Conservation (phyloP, 1,140 invertebrate species). For the Cotesia typhae region DNA sequence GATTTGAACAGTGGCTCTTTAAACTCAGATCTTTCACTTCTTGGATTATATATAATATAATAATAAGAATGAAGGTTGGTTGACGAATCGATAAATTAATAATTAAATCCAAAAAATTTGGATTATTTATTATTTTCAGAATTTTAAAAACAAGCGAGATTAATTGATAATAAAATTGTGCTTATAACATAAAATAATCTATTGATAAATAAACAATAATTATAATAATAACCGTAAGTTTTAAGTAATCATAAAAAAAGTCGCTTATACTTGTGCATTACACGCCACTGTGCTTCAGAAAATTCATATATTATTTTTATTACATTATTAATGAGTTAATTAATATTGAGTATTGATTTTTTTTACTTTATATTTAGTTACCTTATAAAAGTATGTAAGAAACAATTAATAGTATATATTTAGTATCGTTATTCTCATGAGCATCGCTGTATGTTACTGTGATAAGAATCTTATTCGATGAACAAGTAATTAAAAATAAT, state of each 20-base stretch:
- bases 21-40: slow-evolving; percentile 16
- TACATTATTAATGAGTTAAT: background rate
- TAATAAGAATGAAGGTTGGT: background rate
- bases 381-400: slow-evolving; percentile 63
- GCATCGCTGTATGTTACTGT: slow-evolving; percentile 50
- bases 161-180: too few species aligned
- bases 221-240: background rate
- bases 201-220: background rate
- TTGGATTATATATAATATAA: background rate
- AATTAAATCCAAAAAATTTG: background rate
- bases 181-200: too few species aligned
- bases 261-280: slow-evolving; percentile 29
- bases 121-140: background rate
- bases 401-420: slow-evolving; percentile 46
- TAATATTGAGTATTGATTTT: background rate
- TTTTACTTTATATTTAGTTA: slow-evolving; percentile 43
- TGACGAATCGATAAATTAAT: background rate
- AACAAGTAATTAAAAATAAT: slow-evolving; percentile 31
- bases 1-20: slow-evolving; percentile 50
- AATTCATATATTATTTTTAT: slow-evolving; percentile 35
- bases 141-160: too few species aligned
- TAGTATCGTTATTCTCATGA: slow-evolving; percentile 41
- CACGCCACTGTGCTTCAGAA: slow-evolving; percentile 49
- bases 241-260: slow-evolving; percentile 22
- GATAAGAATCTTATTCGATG: slow-evolving; percentile 47